A percentile compares a stretch with the other conserved stretches of the same genome.
Conservation (phyloP, 2,888 invertebrate genomes). For the Agonopterix subpropinquella region DNA sequence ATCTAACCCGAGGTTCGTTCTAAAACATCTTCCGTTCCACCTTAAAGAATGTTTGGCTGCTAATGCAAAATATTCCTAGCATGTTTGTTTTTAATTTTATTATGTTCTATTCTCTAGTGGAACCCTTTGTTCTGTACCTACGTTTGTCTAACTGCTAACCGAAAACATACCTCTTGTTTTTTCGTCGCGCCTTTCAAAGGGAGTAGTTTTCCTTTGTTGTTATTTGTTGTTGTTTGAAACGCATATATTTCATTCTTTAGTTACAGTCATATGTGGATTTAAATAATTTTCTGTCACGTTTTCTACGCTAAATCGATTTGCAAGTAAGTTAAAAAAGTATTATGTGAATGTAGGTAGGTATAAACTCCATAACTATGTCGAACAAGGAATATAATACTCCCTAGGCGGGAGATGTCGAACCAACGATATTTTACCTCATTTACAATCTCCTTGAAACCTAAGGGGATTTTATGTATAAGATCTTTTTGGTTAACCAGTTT, state of each 20-base stretch:
- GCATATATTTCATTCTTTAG: constrained; percentile 7
- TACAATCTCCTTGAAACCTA: too few species aligned
- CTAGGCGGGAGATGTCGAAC: too few species aligned
- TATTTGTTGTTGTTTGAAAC: constrained; percentile 16
- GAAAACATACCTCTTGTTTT: constrained; percentile 56
- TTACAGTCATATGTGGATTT: not conserved
- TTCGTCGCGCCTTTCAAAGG: constrained; percentile 35
- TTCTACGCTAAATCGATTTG: too few species aligned
- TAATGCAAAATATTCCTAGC: constrained; percentile 42
- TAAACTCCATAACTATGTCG: too few species aligned
- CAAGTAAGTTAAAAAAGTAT: too few species aligned
- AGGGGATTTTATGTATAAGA: too few species aligned
- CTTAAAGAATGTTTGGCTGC: constrained; percentile 5
- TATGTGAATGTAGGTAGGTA: too few species aligned
- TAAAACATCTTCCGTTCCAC: too few species aligned
- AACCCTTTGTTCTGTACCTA: constrained; percentile 55
- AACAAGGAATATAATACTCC: too few species aligned
- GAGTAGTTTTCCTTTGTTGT: constrained; percentile 27
- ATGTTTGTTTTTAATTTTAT: constrained; percentile 60
- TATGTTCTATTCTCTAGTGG: constrained; percentile 58
- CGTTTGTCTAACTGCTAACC: constrained; percentile 56
- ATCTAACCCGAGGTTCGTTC: too few species aligned
- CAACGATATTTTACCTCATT: too few species aligned
- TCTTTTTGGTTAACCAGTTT: too few species aligned
- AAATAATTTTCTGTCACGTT: not conserved